Conservation (phyloP, 2,797 vertebrate genomes). For the Perdix hodgsoniae region DNA sequence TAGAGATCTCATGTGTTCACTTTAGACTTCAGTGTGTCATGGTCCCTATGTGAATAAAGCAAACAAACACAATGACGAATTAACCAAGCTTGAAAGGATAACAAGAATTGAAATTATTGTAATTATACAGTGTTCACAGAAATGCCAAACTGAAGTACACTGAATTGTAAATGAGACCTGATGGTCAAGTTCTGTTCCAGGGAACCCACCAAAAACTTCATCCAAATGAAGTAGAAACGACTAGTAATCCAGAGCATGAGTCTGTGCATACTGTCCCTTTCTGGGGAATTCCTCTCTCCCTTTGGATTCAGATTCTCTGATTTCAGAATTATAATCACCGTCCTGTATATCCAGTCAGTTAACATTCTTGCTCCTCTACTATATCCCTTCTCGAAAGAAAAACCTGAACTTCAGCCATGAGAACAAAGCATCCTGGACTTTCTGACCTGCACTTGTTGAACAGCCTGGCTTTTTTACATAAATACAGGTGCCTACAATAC, state of each 20-base stretch:
- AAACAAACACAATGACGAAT: slow-evolving; percentile 47
- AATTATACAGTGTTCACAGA: slow-evolving; percentile 33
- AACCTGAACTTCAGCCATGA: not conserved
- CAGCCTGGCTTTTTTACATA: not conserved
- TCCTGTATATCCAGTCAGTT: not conserved
- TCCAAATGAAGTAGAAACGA: slow-evolving; percentile 1
- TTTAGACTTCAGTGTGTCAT: slow-evolving; percentile 22
- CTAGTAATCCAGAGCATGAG: not conserved
- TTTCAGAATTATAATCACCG: slow-evolving; percentile 6
- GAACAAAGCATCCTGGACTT: not conserved
- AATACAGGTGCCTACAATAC: not conserved
- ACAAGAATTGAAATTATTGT: slow-evolving; percentile 51
- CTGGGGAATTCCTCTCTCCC: not conserved
- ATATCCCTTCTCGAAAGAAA: not conserved
- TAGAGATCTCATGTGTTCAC: slow-evolving; percentile 3
- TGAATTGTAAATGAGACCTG: slow-evolving; percentile 54
- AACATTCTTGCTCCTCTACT: not conserved
- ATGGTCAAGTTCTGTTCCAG: slow-evolving; percentile 43
- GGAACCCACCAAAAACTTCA: slow-evolving; percentile 24
- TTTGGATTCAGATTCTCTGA: not conserved
- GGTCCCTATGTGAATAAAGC: slow-evolving; percentile 6
- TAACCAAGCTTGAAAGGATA: slow-evolving; percentile 39
- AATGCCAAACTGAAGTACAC: slow-evolving; percentile 34
- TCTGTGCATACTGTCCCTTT: slow-evolving; percentile 5
- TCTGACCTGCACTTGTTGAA: not conserved